Evolutionary conservation across 2,113 vertebrate genomes (phyloP), one percentile per base, ranked within the genome.

Genomic region (Pagrus major): DNA sequence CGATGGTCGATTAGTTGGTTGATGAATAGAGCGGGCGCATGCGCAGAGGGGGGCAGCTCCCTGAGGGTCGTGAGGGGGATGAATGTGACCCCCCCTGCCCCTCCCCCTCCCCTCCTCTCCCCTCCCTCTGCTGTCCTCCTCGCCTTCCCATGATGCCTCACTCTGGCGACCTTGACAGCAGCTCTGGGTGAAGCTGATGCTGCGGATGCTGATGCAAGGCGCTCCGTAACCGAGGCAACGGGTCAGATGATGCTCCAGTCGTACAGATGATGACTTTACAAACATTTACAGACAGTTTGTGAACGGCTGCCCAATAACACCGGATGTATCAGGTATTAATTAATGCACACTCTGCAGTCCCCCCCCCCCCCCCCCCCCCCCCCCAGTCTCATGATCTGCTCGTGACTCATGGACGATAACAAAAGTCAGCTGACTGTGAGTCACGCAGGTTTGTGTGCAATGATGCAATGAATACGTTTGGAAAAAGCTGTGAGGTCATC

Each of bases 121-220:
- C 16, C n/a, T 10, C 33, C 2, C 33, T 31, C 25, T 8, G 5
- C 47, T 7, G 68, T 67, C 41, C 75, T 81, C 59, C 66, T 77
- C 35, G 10, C 31, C 65, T 86, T 80, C 92, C 91, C 91, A 84
- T 91, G 37, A 91, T 93, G 91, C 88, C 15, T 77, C 70, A 65
- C 90, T 73, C 59, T 12, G 25, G 77, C 86, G 94, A 95, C 94
- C 94, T 94, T 95, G 91, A 91, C 75, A 42, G 74, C 0, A 39
- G 47, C 35, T 2, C 61, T 16, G 76, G 58, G 80, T 71, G 88
- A 69, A n/a, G n/a, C 73, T 64, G 71, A 67, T 71, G 65, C 63
- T 71, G 51, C 49, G n/a, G 78, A 77, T 84, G 91, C 78, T 88
- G 49, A 51, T 51, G 91, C 84, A 78, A 84, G 23, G 4, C 35